Base-by-base conservation (phyloP, 2,113 vertebrate genomes). In the Tupaia chinensis region DNA sequence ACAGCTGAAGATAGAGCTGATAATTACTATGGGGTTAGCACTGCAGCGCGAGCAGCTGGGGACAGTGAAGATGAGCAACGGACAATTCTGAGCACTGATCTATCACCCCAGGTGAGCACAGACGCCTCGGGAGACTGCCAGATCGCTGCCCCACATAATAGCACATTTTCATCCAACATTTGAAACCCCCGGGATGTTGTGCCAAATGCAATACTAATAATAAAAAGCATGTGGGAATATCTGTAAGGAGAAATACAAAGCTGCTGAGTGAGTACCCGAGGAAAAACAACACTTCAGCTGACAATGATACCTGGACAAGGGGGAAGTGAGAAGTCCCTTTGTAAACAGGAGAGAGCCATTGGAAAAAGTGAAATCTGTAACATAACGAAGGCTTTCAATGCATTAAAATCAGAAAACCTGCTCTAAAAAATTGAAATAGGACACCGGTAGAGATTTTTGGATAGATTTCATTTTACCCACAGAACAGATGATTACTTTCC, bases 71-170 rank as follows among this genome's bases (percentile, higher is more conserved):
- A 84, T 20, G 77, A 83, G 0, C 1, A 72, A 65, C 96, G 74
- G 84, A 34, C 70, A 86, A 90, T 68, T 73, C 4, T n/a, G 91
- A 96, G 53, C 10, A 44, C 65, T 97, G 97, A 98, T 91, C 97
- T 96, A 95, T 95, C 91, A 92, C 92, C 77, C 68, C 81, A 86
- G 92, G 69, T 77, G 89, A 53, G 90, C n/a, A 53, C 61, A 96
- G 96, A 72, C 3, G 8, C 89, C 97, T 69, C 56, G 95, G 68
- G 93, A 86, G 92, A 80, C 83, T 72, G 70, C 1, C 0, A 3
- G 63, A 72, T 10, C 0, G 0, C 1, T 9, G 85, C 2, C 65
- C 95, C 25, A 77, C 10, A 77, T 44, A 95, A 93, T 4, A 83
- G 65, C 54, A 77, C 58, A 77, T 77, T 95, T 66, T 93, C 93